Evolutionary conservation across 2,113 vertebrate genomes (phyloP), one percentile per base, ranked within the genome.

Genomic region (Bubalus kerabau): DNA sequence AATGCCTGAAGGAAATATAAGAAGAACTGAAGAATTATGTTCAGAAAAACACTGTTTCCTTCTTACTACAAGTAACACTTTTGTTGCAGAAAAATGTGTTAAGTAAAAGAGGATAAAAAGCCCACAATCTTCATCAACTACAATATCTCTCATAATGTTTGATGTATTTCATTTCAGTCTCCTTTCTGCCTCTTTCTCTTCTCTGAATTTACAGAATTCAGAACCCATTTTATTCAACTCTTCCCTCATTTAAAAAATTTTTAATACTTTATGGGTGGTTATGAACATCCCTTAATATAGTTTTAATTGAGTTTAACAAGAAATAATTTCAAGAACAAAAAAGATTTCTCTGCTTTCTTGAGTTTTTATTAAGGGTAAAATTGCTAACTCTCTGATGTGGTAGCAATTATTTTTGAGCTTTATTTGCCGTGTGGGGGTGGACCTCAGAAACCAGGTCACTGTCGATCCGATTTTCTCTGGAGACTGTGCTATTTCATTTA

Each of bases 401-500:
- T 12, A 67, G 74, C 80, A 97, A 95, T 98, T 97, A 90, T 88
- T 95, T 96, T 52, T 82, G 30, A 96, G 95, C 80, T 95, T 83
- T 93, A 87, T 96, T 96, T 97, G 91, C 96, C 78, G 7, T 3
- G 28, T 62, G 84, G 92, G 94, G 59, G 96, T 95, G 81, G 92
- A 81, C 94, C 90, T 96, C 81, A 90, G 96, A 97, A 97, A 96
- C 64, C 96, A 97, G 96, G 97, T 90, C 97, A 96, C 23, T 74
- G 97, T 94, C 0, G 11, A 82, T 96, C 92, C 17, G 60, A 84
- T 80, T 95, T 95, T 82, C 97, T 97, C 94, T 86, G 81, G 92
- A 92, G 96, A 80, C 60, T 56, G 92, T 0, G 40, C 24, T 60
- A 82, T 88, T 67, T 82, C 93, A 62, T 78, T 94, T 96, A 90